Percentiles rank a stretch among this genome's conserved stretches.
These are phyloP conservation scores for Dexiosoma caninum DNA, from an alignment of 2,888 invertebrate species.

Conservation along the genomic window DNA sequence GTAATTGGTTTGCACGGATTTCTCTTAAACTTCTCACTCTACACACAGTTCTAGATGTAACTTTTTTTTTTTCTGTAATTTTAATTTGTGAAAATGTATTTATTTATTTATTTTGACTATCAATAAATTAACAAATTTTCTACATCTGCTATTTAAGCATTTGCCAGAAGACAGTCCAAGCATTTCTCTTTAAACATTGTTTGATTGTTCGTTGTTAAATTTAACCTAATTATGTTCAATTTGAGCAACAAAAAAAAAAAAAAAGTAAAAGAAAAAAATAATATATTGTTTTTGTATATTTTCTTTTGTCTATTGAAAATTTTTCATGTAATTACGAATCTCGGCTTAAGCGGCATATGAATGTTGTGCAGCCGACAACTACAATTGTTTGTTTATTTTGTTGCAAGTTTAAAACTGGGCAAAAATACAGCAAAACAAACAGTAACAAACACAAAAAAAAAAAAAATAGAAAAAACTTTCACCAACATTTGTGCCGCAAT, in stretches of 20 bases:
- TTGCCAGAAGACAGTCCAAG: background rate
- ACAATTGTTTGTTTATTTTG: slow-evolving; percentile 22
- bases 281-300: background rate
- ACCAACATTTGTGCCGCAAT: slow-evolving; percentile 57
- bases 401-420: slow-evolving; percentile 28
- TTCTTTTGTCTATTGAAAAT: slow-evolving; percentile 9
- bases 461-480: slow-evolving; percentile 44
- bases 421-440: slow-evolving; percentile 1
- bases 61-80: no score
- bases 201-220: slow-evolving; percentile 48
- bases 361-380: slow-evolving; percentile 2
- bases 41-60: no score
- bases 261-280: no score
- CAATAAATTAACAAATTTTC: background rate
- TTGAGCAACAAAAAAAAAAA: background rate
- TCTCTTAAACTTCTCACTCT: no score
- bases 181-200: slow-evolving; percentile 35
- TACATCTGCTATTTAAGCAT: background rate
- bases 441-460: no score
- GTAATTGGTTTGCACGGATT: no score
- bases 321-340: slow-evolving; percentile 48
- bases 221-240: slow-evolving; percentile 55
- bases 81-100: background rate
- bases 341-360: slow-evolving; percentile 19
- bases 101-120: slow-evolving; percentile 13